phyloP scores from a whole-genome alignment of 2,888 invertebrate genomes.

The Macropis europaea region DNA sequence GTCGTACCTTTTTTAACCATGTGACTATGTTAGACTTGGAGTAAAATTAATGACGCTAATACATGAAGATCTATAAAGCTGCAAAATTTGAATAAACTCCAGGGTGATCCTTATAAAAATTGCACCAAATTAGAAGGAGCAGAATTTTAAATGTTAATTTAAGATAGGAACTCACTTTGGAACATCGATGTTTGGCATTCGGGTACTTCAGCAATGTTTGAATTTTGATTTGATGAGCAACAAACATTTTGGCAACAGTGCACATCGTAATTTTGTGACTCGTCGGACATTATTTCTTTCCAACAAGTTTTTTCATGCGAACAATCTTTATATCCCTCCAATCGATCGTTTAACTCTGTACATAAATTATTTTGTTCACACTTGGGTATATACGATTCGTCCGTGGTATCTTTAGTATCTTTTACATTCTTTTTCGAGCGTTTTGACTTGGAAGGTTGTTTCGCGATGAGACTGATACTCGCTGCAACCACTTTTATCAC shows the following conservation, averaged over 20 bases:
- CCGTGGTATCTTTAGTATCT: not conserved
- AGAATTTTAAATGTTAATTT: too few relatives aligned
- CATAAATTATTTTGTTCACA: not conserved
- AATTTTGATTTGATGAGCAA: not conserved
- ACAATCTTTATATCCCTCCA: not conserved
- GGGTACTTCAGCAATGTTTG: not conserved
- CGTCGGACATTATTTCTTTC: not conserved
- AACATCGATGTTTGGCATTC: conserved; percentile 18
- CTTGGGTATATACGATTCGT: not conserved
- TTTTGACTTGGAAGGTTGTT: conserved; percentile 33
- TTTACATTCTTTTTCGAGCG: not conserved
- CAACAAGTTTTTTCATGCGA: not conserved
- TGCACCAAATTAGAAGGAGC: too few relatives aligned
- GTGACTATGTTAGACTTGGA: too few relatives aligned
- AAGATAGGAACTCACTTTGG: not conserved
- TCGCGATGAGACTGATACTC: conserved; percentile 30
- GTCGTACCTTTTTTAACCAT: not conserved
- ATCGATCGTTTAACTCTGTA: not conserved
- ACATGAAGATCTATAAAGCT: too few relatives aligned
- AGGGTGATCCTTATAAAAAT: conserved; percentile 9
- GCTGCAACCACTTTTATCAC: conserved; percentile 28
- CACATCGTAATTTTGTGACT: not conserved
- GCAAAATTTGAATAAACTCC: too few relatives aligned
- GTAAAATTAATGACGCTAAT: too few relatives aligned
- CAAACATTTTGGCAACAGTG: conserved; percentile 18